These are phyloP conservation scores for Eurytoma adleriae DNA, from an alignment of 2,888 invertebrate genomes.

Conservation along the genomic window DNA sequence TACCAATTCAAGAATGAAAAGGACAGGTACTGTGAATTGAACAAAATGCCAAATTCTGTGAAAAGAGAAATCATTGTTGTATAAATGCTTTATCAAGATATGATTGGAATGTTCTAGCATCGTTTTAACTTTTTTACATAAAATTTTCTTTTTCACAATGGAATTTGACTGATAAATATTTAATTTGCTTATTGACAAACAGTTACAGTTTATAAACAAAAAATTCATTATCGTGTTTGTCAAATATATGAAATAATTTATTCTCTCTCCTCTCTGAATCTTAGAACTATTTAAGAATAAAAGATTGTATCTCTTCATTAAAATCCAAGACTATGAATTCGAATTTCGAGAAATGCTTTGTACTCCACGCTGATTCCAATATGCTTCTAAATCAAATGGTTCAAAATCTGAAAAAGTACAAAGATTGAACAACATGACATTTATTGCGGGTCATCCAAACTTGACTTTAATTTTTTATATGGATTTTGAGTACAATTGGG, in stretches of 20 bases:
- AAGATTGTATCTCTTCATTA: conserved; percentile 67
- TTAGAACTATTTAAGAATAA: conserved; percentile 73
- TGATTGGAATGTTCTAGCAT: conserved; percentile 56
- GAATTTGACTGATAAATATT: conserved; percentile 44
- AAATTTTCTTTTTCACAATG: conserved; percentile 40
- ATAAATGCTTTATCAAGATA: conserved; percentile 44
- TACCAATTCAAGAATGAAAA: conserved; percentile 52
- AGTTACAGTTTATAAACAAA: conserved; percentile 31
- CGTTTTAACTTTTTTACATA: conserved; percentile 21
- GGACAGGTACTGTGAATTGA: conserved; percentile 52
- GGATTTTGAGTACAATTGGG: too few relatives aligned
- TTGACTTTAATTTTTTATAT: neutral
- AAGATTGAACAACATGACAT: conserved; percentile 11
- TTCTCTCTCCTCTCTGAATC: conserved; percentile 64
- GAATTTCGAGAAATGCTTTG: conserved; percentile 79
- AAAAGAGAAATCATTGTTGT: conserved; percentile 41
- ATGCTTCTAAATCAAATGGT: conserved; percentile 87
- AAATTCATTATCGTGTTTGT: conserved; percentile 36
- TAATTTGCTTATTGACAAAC: conserved; percentile 47
- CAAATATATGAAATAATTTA: conserved; percentile 47
- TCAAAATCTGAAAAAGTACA: conserved; percentile 80
- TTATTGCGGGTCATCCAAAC: neutral
- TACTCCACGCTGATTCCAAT: conserved; percentile 85
- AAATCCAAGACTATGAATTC: conserved; percentile 74
- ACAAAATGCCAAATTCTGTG: conserved; percentile 43